These are phyloP conservation scores for Nasonovia ribisnigri DNA, from an alignment of 2,888 invertebrate genomes.

Conservation along the genomic window DNA sequence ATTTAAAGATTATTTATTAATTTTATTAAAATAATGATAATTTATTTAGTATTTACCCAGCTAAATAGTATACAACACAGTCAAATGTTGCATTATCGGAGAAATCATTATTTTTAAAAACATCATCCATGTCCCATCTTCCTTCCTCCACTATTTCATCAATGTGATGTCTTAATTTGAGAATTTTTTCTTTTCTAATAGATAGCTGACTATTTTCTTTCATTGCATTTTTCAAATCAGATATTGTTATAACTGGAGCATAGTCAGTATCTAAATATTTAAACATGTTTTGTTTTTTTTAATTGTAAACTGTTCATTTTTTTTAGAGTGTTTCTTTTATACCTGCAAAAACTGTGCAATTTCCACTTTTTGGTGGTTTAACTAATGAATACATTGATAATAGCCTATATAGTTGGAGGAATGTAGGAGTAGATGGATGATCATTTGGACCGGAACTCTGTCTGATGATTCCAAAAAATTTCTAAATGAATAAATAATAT, in stretches of 20 bases:
- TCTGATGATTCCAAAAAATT: slow-evolving; percentile 20
- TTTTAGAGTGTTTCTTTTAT: not conserved
- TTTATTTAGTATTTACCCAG: not conserved
- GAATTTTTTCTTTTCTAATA: not conserved
- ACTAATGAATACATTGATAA: not conserved
- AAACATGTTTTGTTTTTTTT: not conserved
- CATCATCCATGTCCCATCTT: slow-evolving; percentile 6
- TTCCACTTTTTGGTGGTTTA: not conserved
- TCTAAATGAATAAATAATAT: slow-evolving; percentile 8
- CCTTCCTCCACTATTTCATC: not conserved
- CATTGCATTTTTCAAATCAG: not conserved
- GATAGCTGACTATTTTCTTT: not conserved
- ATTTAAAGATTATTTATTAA: not conserved
- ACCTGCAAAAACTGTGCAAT: not conserved
- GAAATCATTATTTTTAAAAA: not conserved
- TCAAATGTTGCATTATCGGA: not conserved
- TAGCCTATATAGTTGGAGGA: not conserved
- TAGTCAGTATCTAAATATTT: not conserved
- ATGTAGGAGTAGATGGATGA: not conserved
- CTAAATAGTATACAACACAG: slow-evolving; percentile 1
- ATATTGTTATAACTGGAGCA: not conserved
- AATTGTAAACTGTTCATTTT: not conserved
- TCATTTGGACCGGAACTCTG: not conserved
- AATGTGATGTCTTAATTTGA: not conserved
- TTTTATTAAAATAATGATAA: not conserved